A percentile compares a stretch with the other conserved stretches of the same genome.
Conservation (phyloP, 2,888 invertebrate species). For the Meteorus colon region DNA sequence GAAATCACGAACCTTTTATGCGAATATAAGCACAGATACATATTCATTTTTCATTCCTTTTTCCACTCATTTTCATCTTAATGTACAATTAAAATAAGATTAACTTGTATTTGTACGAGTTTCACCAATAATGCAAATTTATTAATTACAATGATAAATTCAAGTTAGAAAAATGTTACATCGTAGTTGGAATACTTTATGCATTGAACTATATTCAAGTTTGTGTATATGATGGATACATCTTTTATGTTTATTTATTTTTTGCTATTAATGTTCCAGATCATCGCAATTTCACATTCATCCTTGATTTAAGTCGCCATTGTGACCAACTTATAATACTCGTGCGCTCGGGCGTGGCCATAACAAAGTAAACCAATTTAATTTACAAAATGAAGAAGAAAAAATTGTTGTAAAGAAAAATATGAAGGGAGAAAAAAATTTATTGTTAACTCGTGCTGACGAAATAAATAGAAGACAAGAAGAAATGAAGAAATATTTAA, state of each 20-base stretch:
- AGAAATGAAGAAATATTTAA: too few species aligned
- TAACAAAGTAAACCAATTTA: slow-evolving; percentile 64
- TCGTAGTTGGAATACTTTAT: too few species aligned
- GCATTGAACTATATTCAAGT: too few species aligned
- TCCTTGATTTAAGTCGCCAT: slow-evolving; percentile 43
- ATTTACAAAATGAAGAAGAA: neutral
- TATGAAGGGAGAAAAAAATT: neutral
- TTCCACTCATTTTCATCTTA: neutral
- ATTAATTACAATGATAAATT: slow-evolving; percentile 4
- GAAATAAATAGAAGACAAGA: too few species aligned
- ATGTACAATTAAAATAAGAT: neutral
- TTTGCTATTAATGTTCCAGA: slow-evolving; percentile 54
- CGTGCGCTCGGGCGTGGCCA: slow-evolving; percentile 70
- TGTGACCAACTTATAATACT: slow-evolving; percentile 39
- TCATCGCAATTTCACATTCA: slow-evolving; percentile 61
- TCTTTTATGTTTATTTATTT: neutral
- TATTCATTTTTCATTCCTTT: neutral
- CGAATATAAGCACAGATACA: neutral
- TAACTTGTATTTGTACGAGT: slow-evolving; percentile 9
- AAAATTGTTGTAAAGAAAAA: neutral
- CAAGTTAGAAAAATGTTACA: neutral
- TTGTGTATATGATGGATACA: too few species aligned
- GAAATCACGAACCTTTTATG: slow-evolving; percentile 34
- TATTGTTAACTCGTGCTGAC: neutral
- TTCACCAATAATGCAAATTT: neutral